phyloP scores from a whole-genome alignment of 1,140 invertebrate species.

The Amphibalanus amphitrite region DNA sequence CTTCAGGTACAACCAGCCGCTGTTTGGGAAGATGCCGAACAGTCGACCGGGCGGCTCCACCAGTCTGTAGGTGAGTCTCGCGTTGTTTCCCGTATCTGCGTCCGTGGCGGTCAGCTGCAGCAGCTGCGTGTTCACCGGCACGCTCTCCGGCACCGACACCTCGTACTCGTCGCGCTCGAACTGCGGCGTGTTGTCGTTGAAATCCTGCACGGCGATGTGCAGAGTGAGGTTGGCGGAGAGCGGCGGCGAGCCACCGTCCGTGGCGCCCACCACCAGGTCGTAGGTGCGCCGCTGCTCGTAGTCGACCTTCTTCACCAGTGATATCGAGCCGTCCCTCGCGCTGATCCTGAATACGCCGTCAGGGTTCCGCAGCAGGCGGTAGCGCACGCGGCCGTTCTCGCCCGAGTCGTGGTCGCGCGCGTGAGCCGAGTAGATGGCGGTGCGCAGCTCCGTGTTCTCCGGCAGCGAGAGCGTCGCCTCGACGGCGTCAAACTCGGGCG shows the following conservation, averaged over 20 bases:
- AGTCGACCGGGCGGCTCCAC: constrained; percentile 28
- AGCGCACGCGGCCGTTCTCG: constrained; percentile 53
- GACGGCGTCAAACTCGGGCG: constrained; percentile 62
- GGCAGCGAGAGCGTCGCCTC: constrained; percentile 68
- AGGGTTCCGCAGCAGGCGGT: constrained; percentile 41
- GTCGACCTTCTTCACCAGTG: constrained; percentile 51
- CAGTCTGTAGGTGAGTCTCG: constrained; percentile 67
- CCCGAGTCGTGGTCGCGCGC: constrained; percentile 67
- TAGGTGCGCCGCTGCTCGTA: constrained; percentile 74
- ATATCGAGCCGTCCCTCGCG: constrained; percentile 43
- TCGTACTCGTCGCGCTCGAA: constrained; percentile 62
- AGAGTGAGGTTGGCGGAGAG: constrained; percentile 65
- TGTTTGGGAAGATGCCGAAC: constrained; percentile 74
- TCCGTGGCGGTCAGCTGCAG: constrained; percentile 75
- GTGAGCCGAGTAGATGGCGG: constrained; percentile 63
- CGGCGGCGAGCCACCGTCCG: constrained; percentile 53
- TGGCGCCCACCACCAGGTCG: constrained; percentile 56
- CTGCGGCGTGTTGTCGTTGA: constrained; percentile 81
- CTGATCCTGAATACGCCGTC: constrained; percentile 43
- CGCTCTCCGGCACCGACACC: constrained; percentile 58
- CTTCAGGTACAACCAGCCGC: constrained; percentile 61
- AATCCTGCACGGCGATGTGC: constrained; percentile 75
- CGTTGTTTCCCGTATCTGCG: constrained; percentile 83
- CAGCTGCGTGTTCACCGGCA: constrained; percentile 48
- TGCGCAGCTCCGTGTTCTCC: constrained; percentile 61